Evolutionary conservation across 2,888 invertebrate species (phyloP).

Genomic region (Sarcophaga rosellei): DNA sequence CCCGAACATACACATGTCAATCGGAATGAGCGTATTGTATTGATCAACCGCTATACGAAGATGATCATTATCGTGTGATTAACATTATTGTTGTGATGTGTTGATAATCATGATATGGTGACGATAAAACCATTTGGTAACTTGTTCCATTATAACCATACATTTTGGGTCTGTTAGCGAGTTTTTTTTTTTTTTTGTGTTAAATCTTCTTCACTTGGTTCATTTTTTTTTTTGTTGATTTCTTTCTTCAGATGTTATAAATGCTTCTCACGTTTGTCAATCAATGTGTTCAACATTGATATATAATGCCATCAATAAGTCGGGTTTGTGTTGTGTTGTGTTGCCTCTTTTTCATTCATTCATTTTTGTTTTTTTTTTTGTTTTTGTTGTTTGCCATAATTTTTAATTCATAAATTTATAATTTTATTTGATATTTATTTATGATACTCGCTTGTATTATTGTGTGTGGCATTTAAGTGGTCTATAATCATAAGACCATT

Average conservation of each 20-base stretch:
- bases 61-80: slow-evolving; percentile 42
- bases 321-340: slow-evolving; percentile 3
- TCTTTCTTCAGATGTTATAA: slow-evolving; percentile 30
- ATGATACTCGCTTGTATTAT: slow-evolving; percentile 18
- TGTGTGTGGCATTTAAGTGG: slow-evolving; percentile 43
- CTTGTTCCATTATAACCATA: slow-evolving; percentile 19
- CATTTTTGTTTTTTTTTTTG: slow-evolving; percentile 14
- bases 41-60: slow-evolving; percentile 37
- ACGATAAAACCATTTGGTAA: slow-evolving; percentile 23
- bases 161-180: slow-evolving; percentile 9
- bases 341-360: background rate
- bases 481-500: slow-evolving; percentile 34
- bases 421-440: slow-evolving; percentile 32
- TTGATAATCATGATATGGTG: slow-evolving; percentile 34
- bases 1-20: slow-evolving; percentile 63
- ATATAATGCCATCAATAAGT: slow-evolving; percentile 57
- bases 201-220: slow-evolving; percentile 28
- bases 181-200: background rate
- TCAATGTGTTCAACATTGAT: slow-evolving; percentile 58
- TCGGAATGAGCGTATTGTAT: slow-evolving; percentile 43
- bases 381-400: slow-evolving; percentile 31
- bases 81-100: too few species aligned
- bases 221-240: background rate
- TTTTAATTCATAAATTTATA: slow-evolving; percentile 49
- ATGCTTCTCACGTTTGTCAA: slow-evolving; percentile 66